Evolutionary conservation across 2,888 invertebrate genomes (phyloP), one percentile per base, ranked within the genome.

Genomic region (Erebia palarica): DNA sequence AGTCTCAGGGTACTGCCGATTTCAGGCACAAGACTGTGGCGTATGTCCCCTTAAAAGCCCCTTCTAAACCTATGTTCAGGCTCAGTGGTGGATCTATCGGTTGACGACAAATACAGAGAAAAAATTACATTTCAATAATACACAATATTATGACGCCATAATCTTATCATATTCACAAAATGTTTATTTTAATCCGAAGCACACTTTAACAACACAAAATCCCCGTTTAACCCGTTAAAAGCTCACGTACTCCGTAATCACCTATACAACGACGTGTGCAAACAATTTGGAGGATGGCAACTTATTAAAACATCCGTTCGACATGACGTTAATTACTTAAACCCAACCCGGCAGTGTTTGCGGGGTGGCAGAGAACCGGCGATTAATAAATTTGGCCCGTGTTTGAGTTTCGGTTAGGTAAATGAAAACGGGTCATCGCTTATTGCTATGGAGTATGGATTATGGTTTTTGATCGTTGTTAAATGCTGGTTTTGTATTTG

Each of bases 281-380:
- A 79, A 79, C 80, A 80, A 75, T 78, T 78, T 75, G 73, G 78
- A 76, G 80, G 75, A 76, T 75, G 73, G 79, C 78, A 76, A 79
- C 79, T 82, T 82, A 83, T 83, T 82, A 82, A 83, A 83, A 83
- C 82, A 82, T 83, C 78, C 78, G 81, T 81, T 80, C 81, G 79
- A 82, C 81, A 80, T 81, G 78, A 81, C 79, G 81, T 82, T 83
- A 82, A 83, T 83, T 83, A 82, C 82, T 82, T 81, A 81, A 82
- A 78, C 82, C 78, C 75, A 81, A 78, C 81, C 80, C 76, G 67
- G 70, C 69, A 53, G 63, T 81, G 82, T 82, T 82, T 81, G 81
- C 78, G 78, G 78, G 75, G 72, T 68, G 73, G 63, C 49, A 63
- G 71, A 68, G 76, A 74, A 73, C 77, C 75, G 78, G 71, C 78